Conservation (phyloP, 2,113 vertebrate species). For the Corythaeola cristata region DNA sequence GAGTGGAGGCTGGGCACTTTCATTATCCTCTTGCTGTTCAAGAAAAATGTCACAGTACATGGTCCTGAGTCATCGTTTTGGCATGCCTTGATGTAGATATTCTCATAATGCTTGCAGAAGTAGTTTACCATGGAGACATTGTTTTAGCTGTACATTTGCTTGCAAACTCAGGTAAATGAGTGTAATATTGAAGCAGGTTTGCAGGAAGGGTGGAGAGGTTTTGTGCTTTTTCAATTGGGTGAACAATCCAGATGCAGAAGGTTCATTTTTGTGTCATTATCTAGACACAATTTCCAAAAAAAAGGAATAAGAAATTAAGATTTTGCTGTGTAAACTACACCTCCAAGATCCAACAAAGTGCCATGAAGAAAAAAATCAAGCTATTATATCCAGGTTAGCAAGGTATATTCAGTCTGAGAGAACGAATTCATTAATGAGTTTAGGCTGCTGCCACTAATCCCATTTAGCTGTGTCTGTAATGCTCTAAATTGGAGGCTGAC, state of each 20-base stretch:
- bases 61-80: neutral
- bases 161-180: neutral
- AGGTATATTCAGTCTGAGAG: neutral
- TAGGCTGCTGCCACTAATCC: neutral
- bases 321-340: neutral
- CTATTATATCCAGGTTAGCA: neutral
- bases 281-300: neutral
- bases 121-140: neutral
- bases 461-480: neutral
- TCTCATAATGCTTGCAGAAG: neutral
- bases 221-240: neutral
- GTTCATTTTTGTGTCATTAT: neutral
- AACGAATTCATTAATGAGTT: neutral
- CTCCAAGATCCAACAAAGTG: neutral
- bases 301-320: neutral
- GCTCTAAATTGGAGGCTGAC: neutral
- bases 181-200: neutral
- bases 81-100: neutral
- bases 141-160: neutral
- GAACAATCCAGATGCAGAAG: neutral
- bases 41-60: neutral
- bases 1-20: neutral
- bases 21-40: neutral
- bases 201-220: neutral
- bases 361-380: neutral